Conservation (phyloP, 2,113 vertebrate species). For the Saiga tatarica region DNA sequence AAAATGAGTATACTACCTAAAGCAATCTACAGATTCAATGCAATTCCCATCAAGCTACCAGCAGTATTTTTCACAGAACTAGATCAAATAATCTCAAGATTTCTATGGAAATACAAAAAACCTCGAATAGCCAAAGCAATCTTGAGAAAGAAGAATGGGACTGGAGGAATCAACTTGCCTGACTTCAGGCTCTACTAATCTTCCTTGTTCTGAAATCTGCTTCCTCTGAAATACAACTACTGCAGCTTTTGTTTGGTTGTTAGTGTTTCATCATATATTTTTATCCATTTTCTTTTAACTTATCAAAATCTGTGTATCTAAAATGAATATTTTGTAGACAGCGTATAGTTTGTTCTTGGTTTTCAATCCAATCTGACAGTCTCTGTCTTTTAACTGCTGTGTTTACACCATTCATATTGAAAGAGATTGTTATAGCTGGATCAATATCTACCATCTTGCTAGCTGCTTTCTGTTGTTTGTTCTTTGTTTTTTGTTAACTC, state of each 20-base stretch:
- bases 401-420: not conserved
- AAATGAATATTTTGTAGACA: not conserved
- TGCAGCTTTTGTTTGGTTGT: not conserved
- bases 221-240: not conserved
- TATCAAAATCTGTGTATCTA: not conserved
- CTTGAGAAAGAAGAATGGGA: too few relatives aligned
- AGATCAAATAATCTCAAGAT: too few relatives aligned
- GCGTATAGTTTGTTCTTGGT: not conserved
- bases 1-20: too few relatives aligned
- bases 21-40: too few relatives aligned
- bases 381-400: conserved; percentile 6
- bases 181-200: too few relatives aligned
- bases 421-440: not conserved
- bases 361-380: not conserved
- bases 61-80: too few relatives aligned
- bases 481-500: conserved; percentile 9
- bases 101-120: too few relatives aligned
- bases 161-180: too few relatives aligned
- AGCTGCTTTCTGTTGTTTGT: conserved; percentile 12
- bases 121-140: too few relatives aligned
- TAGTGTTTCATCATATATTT: not conserved
- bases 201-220: conserved; percentile 18
- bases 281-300: not conserved
- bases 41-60: too few relatives aligned
- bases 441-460: not conserved